Percentiles rank a stretch among this genome's conserved stretches.
Conservation (phyloP, 2,797 vertebrate genomes). For the Brotogeris chrysoptera region DNA sequence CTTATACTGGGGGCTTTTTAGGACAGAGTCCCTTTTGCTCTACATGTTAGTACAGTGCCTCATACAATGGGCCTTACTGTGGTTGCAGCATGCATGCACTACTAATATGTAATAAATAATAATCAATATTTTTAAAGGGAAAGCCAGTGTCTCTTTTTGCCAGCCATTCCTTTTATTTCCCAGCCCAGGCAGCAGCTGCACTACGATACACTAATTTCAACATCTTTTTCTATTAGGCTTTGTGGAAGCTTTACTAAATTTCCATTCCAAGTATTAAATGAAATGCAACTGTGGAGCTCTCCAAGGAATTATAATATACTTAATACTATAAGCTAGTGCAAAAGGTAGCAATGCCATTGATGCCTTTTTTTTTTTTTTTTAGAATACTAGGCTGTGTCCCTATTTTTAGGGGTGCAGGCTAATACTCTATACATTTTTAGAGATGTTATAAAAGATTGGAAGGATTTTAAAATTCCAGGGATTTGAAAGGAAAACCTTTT, state of each 20-base stretch:
- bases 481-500: background rate
- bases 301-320: conserved; percentile 14
- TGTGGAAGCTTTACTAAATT: conserved; percentile 14
- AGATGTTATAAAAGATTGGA: conserved; percentile 6
- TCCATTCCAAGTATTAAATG: conserved; percentile 1
- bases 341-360: background rate
- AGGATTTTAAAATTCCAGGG: background rate
- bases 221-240: background rate
- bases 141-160: background rate
- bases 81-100: background rate
- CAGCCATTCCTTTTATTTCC: background rate
- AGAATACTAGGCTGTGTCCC: background rate
- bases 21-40: background rate
- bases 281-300: conserved; percentile 44
- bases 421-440: background rate
- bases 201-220: background rate
- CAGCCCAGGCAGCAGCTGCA: background rate
- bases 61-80: background rate
- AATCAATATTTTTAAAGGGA: background rate
- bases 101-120: background rate
- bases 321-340: conserved; percentile 19
- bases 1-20: background rate
- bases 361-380: background rate
- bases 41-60: background rate
- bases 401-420: conserved; percentile 19